phyloP scores from a whole-genome alignment of 2,113 vertebrate genomes.

The Cisticola juncidis region DNA sequence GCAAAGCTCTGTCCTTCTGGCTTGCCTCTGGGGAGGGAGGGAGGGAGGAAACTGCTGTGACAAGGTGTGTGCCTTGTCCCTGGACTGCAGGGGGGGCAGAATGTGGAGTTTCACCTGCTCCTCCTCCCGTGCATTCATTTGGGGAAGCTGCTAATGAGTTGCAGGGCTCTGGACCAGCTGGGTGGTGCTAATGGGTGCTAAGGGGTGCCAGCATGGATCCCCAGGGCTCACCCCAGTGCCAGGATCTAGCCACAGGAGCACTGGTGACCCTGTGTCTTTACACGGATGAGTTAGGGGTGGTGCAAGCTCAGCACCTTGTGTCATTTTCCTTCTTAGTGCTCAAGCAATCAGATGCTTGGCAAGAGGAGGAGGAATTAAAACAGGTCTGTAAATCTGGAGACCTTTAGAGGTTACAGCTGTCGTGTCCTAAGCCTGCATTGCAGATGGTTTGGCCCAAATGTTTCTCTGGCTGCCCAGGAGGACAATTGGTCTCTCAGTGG shows the following conservation, averaged over 20 bases:
- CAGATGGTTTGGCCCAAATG: conserved; percentile 20
- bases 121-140: not conserved
- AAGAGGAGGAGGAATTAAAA: conserved; percentile 39
- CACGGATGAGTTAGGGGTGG: not conserved
- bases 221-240: not conserved
- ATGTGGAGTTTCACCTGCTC: not conserved
- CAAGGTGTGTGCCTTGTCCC: not conserved
- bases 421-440: conserved; percentile 17
- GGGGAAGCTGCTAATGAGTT: not conserved
- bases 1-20: not conserved
- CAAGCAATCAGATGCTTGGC: conserved; percentile 27
- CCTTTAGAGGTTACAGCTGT: not conserved
- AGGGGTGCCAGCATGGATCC: not conserved
- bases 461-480: not conserved
- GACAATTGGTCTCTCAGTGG: fast-evolving
- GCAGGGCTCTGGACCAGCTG: not conserved
- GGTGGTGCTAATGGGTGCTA: not conserved
- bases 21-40: not conserved
- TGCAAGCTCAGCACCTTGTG: conserved; percentile 53
- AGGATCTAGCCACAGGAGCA: not conserved
- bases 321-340: conserved; percentile 30
- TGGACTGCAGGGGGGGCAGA: not conserved
- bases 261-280: not conserved
- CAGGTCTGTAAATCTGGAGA: conserved; percentile 23
- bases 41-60: not conserved